phyloP scores from a whole-genome alignment of 2,888 invertebrate species.

The Harpalus rubripes region DNA sequence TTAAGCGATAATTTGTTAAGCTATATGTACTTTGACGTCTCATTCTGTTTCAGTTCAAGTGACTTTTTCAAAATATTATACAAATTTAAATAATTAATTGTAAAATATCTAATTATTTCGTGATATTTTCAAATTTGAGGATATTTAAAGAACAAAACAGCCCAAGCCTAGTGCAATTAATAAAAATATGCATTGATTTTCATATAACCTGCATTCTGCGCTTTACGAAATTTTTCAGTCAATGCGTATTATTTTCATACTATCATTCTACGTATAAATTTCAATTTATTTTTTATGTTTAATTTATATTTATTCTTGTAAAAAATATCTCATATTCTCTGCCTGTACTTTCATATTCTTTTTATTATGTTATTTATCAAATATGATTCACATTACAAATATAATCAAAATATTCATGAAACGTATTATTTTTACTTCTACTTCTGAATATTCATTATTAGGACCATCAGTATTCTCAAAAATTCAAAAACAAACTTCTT shows the following conservation, averaged over 20 bases:
- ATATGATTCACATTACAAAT: neutral
- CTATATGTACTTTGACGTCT: too few relatives aligned
- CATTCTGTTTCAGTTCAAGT: too few relatives aligned
- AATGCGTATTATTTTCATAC: neutral
- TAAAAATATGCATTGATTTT: too few relatives aligned
- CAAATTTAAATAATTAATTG: too few relatives aligned
- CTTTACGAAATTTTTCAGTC: too few relatives aligned
- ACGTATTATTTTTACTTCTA: neutral
- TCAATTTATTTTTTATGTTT: neutral
- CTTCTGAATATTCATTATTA: neutral
- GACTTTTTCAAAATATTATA: too few relatives aligned
- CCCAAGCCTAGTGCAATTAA: too few relatives aligned
- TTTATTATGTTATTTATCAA: neutral
- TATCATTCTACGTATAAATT: neutral
- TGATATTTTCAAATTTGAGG: too few relatives aligned
- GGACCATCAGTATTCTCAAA: neutral
- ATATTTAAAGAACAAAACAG: too few relatives aligned
- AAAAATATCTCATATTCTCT: neutral
- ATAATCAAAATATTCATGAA: constrained; percentile 1
- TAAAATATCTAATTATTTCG: too few relatives aligned
- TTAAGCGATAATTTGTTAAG: too few relatives aligned
- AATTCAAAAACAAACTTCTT: neutral
- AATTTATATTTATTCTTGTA: neutral
- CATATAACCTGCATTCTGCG: too few relatives aligned
- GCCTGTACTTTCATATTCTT: neutral